Evolutionary conservation across 2,888 invertebrate species (phyloP), one percentile per base, ranked within the genome.

Genomic region (Tricholauxania praeusta): DNA sequence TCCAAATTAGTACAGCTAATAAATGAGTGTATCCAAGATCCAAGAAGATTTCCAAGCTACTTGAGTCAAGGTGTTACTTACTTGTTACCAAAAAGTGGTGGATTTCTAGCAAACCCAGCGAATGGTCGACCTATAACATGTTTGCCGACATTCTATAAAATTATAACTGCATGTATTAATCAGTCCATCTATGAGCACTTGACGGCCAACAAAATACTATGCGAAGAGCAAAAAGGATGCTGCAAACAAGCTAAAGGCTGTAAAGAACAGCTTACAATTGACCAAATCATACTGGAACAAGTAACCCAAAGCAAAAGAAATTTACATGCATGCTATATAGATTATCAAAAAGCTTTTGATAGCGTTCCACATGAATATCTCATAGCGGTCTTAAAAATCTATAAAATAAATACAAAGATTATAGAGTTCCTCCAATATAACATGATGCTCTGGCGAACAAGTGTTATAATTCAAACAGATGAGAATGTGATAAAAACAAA

Each of bases 71-170:
- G 66, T 14, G 14, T 28, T 22, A 66, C 66, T 5, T 32, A 52
- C 32, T 32, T 66, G 15, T 8, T 66, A 12, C 66, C 53, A n/a
- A 66, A 66, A 53, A 52, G 12, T 12, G 52, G 14, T 12, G 66
- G 32, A 19, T 53, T 22, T 49, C 22, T 19, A 17, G 5, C n/a
- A 15, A n/a, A 66, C 8, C 66, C 66, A 1, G 10, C 15, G 52
- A 66, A 66, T 22, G 52, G 53, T 15, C 10, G 70, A 17, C 73
- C 73, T 15, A 71, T 73, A 12, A 71, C 73, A 12, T 73, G 71
- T n/a, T 39, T 71, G 14, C 62, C 69, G 2, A 73, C 69, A 1
- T 3, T 71, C 4, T 73, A 73, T 52, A 73, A 66, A 53, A 49
- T 73, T 6, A 10, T 71, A 10, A 71, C 71, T 48, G 51, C 71